Conservation (phyloP, 2,888 invertebrate genomes). For the Heliconius hortense region DNA sequence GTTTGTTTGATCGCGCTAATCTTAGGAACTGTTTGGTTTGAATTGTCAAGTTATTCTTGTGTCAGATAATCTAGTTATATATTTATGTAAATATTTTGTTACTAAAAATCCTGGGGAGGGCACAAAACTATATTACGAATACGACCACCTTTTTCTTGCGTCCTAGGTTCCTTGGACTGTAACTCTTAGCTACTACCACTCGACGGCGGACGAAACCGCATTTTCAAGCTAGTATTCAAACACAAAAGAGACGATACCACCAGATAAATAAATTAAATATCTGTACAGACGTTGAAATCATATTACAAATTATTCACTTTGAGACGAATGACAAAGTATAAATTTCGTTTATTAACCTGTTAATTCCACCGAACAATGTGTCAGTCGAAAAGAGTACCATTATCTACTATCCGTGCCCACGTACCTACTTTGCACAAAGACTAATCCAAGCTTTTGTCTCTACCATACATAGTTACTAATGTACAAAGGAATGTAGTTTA, state of each 20-base stretch:
- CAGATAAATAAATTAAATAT: not conserved
- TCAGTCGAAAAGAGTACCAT: constrained; percentile 59
- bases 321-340: constrained; percentile 7
- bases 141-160: no score
- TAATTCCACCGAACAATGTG: constrained; percentile 34
- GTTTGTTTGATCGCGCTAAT: no score
- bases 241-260: not conserved
- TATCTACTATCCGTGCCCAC: constrained; percentile 70
- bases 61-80: no score
- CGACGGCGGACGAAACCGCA: not conserved
- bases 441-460: constrained; percentile 74
- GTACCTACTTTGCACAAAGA: constrained; percentile 75
- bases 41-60: no score
- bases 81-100: no score
- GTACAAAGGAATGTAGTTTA: constrained; percentile 56
- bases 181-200: not conserved
- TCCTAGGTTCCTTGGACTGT: not conserved
- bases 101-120: no score
- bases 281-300: constrained; percentile 1
- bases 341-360: constrained; percentile 33
- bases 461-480: constrained; percentile 73
- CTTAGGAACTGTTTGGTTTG: no score
- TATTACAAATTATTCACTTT: constrained; percentile 18
- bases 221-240: not conserved
- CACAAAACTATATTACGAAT: no score